Percentiles rank a stretch among this genome's conserved stretches.
phyloP scores from a whole-genome alignment of 2,797 vertebrate genomes.

The Leucoraja ocellata region DNA sequence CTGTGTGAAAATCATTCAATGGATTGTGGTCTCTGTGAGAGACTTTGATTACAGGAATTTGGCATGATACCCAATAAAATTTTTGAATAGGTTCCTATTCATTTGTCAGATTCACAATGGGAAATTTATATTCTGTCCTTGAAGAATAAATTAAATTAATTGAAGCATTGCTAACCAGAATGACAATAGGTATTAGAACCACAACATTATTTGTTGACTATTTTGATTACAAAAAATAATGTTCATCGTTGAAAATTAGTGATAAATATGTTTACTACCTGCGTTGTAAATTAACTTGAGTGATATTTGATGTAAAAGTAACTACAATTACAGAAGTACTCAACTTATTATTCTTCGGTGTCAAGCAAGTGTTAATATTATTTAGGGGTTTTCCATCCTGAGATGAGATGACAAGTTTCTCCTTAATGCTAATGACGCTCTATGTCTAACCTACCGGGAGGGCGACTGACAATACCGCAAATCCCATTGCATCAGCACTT shows the following conservation, averaged over 20 bases:
- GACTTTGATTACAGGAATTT: conserved; percentile 75
- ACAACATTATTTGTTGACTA: background rate
- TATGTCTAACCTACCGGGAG: background rate
- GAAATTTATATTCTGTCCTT: conserved; percentile 78
- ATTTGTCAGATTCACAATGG: conserved; percentile 77
- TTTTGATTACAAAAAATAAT: background rate
- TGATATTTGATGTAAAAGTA: background rate
- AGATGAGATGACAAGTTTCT: background rate
- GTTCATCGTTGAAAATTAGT: background rate
- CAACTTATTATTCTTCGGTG: background rate
- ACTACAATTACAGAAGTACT: background rate
- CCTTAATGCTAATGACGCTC: background rate
- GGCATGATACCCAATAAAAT: conserved; percentile 76
- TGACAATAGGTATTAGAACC: background rate
- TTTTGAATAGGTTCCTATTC: conserved; percentile 68
- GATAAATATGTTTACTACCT: background rate
- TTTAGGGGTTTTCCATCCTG: background rate
- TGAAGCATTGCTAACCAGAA: conserved; percentile 52
- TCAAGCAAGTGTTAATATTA: background rate
- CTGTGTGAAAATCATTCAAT: conserved; percentile 81
- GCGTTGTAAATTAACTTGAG: background rate
- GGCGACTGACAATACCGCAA: background rate
- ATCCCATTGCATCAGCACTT: background rate
- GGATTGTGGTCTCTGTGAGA: conserved; percentile 65
- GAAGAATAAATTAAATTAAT: conserved; percentile 86